Conservation (phyloP, 1,140 invertebrate genomes). For the Lepidurus packardi region DNA sequence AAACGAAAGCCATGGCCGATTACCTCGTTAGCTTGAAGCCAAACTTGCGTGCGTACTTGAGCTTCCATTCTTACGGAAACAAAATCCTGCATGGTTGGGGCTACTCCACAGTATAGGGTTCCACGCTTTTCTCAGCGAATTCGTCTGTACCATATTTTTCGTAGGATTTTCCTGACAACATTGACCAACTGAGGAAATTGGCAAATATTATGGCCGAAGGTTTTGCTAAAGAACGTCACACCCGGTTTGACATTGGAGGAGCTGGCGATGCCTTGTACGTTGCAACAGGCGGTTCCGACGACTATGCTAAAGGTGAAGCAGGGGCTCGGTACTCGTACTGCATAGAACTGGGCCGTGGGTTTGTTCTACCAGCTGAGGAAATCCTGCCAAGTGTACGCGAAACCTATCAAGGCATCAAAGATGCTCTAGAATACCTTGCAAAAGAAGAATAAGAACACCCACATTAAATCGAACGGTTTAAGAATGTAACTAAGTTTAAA, state of each 20-base stretch:
- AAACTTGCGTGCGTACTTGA: not conserved
- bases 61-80: not conserved
- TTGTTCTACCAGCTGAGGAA: not conserved
- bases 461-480: not conserved
- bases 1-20: constrained; percentile 55
- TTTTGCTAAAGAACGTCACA: not conserved
- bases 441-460: not conserved
- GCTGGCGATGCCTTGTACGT: not conserved
- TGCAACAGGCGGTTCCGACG: not conserved
- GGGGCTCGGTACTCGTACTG: not conserved
- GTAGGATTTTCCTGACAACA: not conserved
- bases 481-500: no score
- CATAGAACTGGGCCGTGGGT: not conserved
- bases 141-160: not conserved
- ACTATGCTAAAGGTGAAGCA: not conserved
- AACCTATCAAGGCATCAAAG: constrained; percentile 1
- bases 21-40: constrained; percentile 29
- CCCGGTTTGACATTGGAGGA: not conserved
- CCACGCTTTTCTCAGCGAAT: not conserved
- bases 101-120: not conserved
- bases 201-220: not conserved
- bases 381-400: not conserved
- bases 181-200: not conserved
- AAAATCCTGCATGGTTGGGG: not conserved
- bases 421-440: not conserved